Evolutionary conservation across 2,113 vertebrate genomes (phyloP).

Genomic region (Regulus satrapa): DNA sequence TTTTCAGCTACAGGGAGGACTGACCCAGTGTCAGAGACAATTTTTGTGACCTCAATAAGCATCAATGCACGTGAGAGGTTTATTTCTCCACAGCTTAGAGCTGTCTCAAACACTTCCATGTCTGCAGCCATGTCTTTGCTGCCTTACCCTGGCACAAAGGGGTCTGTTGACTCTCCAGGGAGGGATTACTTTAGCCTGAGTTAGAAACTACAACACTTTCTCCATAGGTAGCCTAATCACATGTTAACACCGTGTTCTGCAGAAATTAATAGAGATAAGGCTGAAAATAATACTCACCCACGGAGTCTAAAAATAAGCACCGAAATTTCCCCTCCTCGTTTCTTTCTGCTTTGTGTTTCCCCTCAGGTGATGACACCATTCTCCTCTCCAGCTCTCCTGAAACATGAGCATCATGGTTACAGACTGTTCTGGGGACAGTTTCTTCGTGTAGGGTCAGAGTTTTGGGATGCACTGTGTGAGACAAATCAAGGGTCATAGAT

Average conservation of each 20-base stretch:
- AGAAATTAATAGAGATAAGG: slow-evolving; percentile 45
- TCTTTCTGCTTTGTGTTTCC: slow-evolving; percentile 57
- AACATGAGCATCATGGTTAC: slow-evolving; percentile 5
- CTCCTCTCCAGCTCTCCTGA: slow-evolving; percentile 30
- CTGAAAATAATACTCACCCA: slow-evolving; percentile 61
- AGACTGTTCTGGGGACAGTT: background rate
- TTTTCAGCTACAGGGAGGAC: background rate
- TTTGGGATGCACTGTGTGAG: background rate
- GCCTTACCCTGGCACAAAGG: background rate
- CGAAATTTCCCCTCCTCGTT: slow-evolving; percentile 60
- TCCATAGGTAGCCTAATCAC: slow-evolving; percentile 13
- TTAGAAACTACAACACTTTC: background rate
- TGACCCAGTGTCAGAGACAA: background rate
- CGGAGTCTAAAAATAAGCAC: slow-evolving; percentile 62
- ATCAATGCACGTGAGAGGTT: background rate
- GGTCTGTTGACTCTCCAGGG: background rate
- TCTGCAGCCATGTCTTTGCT: background rate
- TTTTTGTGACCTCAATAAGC: background rate
- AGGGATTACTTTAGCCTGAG: background rate
- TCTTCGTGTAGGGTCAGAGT: background rate
- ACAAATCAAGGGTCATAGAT: background rate
- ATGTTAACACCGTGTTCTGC: slow-evolving; percentile 13
- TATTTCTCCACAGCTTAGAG: background rate
- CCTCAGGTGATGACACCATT: slow-evolving; percentile 45
- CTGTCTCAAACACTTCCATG: background rate